phyloP scores from a whole-genome alignment of 64 coral and sea anemone genomes.

The Stichodactyla helianthus region DNA sequence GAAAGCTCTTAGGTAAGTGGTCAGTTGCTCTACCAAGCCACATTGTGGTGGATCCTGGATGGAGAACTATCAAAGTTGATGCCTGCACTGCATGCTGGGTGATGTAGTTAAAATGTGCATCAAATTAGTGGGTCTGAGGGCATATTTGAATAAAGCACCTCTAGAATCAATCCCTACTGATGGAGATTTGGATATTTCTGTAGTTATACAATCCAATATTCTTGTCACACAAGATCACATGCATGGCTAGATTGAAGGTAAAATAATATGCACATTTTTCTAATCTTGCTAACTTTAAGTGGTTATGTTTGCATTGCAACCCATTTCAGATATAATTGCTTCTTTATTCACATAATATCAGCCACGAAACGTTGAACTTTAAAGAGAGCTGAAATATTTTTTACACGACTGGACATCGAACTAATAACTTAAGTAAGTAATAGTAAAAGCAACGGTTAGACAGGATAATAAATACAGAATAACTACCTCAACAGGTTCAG shows the following conservation, averaged over 20 bases:
- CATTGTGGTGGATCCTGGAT: conserved; percentile 92
- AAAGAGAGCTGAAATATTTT: too few species aligned
- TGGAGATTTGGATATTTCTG: neutral
- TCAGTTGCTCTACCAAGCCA: conserved; percentile 97
- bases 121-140: neutral
- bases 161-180: neutral
- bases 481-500: conserved; percentile 81
- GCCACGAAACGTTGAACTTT: too few species aligned
- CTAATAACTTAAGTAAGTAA: neutral
- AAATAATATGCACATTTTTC: too few species aligned
- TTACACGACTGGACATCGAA: too few species aligned
- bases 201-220: too few species aligned
- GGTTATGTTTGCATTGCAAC: too few species aligned
- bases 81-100: conserved; percentile 31
- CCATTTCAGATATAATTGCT: too few species aligned
- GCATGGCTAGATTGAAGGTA: too few species aligned
- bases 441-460: neutral
- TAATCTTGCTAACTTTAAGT: too few species aligned
- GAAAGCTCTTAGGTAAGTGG: conserved; percentile 81
- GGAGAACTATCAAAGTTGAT: conserved; percentile 87
- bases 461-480: neutral
- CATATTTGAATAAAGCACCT: neutral
- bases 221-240: too few species aligned
- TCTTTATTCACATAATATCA: too few species aligned
- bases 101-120: neutral